phyloP scores from a whole-genome alignment of 2,888 invertebrate genomes.

The Ecdyonurus torrentis region DNA sequence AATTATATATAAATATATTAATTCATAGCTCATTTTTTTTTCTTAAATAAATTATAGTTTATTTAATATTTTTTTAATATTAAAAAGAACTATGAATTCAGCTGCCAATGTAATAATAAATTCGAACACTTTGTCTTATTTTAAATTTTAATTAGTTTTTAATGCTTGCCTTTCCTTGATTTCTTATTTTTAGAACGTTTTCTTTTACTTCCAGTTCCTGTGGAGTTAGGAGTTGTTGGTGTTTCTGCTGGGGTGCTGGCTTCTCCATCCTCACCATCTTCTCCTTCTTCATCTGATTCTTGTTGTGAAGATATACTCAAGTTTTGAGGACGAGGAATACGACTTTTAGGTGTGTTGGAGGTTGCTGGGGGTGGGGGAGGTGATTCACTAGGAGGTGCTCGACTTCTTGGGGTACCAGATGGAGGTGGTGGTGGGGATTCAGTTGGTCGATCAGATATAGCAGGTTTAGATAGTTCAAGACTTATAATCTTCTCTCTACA shows the following conservation, averaged over 20 bases:
- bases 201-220: constrained; percentile 1
- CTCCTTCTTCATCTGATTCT: constrained; percentile 32
- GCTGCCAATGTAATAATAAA: constrained; percentile 1
- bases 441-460: constrained; percentile 9
- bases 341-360: neutral
- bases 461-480: constrained; percentile 51
- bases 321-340: neutral
- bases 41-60: too few species aligned
- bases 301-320: neutral
- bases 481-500: constrained; percentile 84
- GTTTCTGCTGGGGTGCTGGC: neutral
- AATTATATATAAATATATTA: too few species aligned
- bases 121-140: neutral
- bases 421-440: neutral
- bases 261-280: constrained; percentile 22
- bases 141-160: too few species aligned
- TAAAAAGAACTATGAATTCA: too few species aligned
- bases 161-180: constrained; percentile 35
- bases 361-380: neutral
- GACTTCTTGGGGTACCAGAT: neutral
- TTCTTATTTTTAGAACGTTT: constrained; percentile 29
- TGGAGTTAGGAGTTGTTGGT: neutral
- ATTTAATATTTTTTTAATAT: too few species aligned
- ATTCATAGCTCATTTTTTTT: too few species aligned
- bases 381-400: neutral